Base-by-base conservation (phyloP, 2,113 vertebrate genomes). In the Myodes glareolus region DNA sequence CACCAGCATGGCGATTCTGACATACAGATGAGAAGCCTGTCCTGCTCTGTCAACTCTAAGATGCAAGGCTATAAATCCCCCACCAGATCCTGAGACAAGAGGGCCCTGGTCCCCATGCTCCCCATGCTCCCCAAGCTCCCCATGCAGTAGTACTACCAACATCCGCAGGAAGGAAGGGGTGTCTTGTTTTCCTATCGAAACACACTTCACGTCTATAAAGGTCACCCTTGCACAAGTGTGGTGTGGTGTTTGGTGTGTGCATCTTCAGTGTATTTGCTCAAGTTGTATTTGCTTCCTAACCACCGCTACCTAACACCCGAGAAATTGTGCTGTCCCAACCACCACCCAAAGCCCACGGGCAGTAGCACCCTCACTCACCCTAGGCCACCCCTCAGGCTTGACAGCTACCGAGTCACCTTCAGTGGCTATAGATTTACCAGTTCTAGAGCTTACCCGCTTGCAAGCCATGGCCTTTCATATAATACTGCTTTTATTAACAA, bases 291-390 rank as follows among this genome's bases (percentile, higher is more conserved):
- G 12, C 23, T 61, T 52, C 63, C 16, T 29, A 27, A 39, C 61
- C 61, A 68, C 31, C 10, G 19, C 61, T 1, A 31, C 45, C 42
- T 45, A 80, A 80, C 76, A 68, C 85, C 55, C 88, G 36, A 55
- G 31, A n/a, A 50, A 36, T 78, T 50, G 31, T 39, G 65, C 63
- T 67, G 81, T 29, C 17, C 31, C 63, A 67, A 4, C 16, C 31
- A 70, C 75, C 72, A 68, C 84, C 55, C 8, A 33, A 25, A 4
- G 45, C 31, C n/a, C 27, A 17, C 12, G 3, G 19, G n/a, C 73
- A 58, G 31, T 17, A n/a, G 10, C 11, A 19, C 7, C 29, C 39
- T 11, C 19, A 7, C 3, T 10, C 0, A 29, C 7, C 5, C 19
- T 6, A 10, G 17, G 11, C 25, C 6, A 6, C 50, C 29, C 72